These are phyloP conservation scores for Sphenopsis melanotis DNA, from an alignment of 2,797 vertebrate species.

Conservation along the genomic window DNA sequence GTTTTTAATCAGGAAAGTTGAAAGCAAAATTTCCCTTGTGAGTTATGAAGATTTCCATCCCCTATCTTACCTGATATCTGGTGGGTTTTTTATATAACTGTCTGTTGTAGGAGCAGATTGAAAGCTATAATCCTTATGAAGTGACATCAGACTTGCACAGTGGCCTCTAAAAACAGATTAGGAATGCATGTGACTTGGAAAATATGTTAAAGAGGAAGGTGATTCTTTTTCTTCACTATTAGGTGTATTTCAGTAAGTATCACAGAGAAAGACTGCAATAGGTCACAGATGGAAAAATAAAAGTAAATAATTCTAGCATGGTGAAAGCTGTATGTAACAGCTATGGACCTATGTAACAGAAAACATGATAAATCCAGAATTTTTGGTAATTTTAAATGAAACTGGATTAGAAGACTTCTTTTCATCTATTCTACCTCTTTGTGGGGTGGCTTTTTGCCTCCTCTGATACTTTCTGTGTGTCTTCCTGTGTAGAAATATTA, in stretches of 20 bases:
- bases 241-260: not conserved
- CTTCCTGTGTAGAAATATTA: not conserved
- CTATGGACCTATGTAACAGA: not conserved
- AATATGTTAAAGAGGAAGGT: not conserved
- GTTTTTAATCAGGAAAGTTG: not conserved
- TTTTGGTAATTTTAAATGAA: not conserved
- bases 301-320: not conserved
- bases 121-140: not conserved
- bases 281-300: not conserved
- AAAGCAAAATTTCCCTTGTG: not conserved
- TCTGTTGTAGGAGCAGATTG: not conserved
- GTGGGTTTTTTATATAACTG: rapidly evolving
- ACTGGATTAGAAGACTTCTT: not conserved
- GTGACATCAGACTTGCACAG: not conserved
- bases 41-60: not conserved
- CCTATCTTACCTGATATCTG: not conserved
- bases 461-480: not conserved
- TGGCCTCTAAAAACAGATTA: not conserved
- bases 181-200: not conserved
- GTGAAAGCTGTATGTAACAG: not conserved
- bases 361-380: not conserved
- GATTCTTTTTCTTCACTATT: not conserved
- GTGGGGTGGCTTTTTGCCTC: rapidly evolving
- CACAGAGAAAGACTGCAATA: not conserved
- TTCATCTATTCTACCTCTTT: not conserved